These are phyloP conservation scores for Liodrosophila aerea DNA, from an alignment of 2,888 invertebrate genomes.

Conservation along the genomic window DNA sequence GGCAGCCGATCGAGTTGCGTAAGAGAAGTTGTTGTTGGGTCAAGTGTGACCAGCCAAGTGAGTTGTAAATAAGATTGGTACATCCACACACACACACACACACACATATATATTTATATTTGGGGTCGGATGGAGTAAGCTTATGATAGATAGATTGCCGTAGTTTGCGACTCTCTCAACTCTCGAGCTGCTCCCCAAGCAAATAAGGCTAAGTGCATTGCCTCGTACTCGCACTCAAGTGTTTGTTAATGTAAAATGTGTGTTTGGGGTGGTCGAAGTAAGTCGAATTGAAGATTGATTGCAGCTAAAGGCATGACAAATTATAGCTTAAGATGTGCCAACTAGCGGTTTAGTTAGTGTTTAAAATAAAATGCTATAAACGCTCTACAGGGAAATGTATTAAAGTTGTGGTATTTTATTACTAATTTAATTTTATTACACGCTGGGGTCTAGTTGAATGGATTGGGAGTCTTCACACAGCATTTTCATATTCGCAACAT, in stretches of 20 bases:
- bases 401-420: too few relatives aligned
- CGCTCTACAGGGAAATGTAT: too few relatives aligned
- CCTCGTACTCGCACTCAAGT: constrained; percentile 40
- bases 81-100: not conserved
- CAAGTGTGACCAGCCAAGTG: constrained; percentile 64
- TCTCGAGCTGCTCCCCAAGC: constrained; percentile 59
- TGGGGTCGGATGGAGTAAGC: too few relatives aligned
- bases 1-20: constrained; percentile 58
- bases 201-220: constrained; percentile 69
- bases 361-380: not conserved
- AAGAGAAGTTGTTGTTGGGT: constrained; percentile 49
- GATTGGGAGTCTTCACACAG: constrained; percentile 2
- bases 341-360: not conserved
- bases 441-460: not conserved
- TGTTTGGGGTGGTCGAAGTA: constrained; percentile 2
- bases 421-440: too few relatives aligned
- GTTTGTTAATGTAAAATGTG: constrained; percentile 61
- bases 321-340: constrained; percentile 6
- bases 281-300: constrained; percentile 47
- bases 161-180: constrained; percentile 25
- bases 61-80: constrained; percentile 60
- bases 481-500: constrained; percentile 25
- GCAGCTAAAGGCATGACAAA: constrained; percentile 22
- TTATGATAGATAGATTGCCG: constrained; percentile 57
- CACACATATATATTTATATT: too few relatives aligned